These are phyloP conservation scores for Pteromalus puparum DNA, from an alignment of 1,140 invertebrate genomes.

Conservation along the genomic window DNA sequence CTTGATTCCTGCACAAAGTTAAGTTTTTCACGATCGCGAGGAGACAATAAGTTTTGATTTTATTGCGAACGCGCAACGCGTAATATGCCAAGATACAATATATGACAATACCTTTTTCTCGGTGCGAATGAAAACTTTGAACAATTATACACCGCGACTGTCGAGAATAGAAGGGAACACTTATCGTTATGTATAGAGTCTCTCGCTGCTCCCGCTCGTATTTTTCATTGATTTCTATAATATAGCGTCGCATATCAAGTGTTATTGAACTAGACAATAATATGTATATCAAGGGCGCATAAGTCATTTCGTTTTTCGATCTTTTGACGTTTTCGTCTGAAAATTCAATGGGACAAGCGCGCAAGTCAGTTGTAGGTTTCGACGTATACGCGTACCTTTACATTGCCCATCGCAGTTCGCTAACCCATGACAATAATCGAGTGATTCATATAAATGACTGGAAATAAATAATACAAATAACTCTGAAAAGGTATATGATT, in stretches of 20 bases:
- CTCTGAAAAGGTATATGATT: not conserved
- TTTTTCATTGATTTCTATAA: not conserved
- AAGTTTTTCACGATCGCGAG: no score
- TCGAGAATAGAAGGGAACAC: not conserved
- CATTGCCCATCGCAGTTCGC: not conserved
- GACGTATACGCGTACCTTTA: not conserved
- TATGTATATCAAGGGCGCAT: not conserved
- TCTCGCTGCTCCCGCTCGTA: no score
- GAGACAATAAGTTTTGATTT: no score
- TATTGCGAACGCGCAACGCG: not conserved
- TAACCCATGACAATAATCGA: not conserved
- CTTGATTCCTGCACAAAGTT: no score
- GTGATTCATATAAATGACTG: not conserved
- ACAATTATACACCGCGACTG: no score
- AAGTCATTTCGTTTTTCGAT: no score
- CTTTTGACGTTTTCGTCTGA: not conserved
- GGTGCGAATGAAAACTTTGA: not conserved
- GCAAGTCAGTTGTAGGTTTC: not conserved
- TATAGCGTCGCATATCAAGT: not conserved
- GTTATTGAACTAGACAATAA: conserved; percentile 41
- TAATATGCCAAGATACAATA: no score
- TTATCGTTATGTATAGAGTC: not conserved
- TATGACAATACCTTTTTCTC: not conserved
- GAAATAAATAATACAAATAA: not conserved
- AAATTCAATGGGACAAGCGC: not conserved